Evolutionary conservation across 2,888 invertebrate species (phyloP).

Genomic region (Amblyjoppa proteus): DNA sequence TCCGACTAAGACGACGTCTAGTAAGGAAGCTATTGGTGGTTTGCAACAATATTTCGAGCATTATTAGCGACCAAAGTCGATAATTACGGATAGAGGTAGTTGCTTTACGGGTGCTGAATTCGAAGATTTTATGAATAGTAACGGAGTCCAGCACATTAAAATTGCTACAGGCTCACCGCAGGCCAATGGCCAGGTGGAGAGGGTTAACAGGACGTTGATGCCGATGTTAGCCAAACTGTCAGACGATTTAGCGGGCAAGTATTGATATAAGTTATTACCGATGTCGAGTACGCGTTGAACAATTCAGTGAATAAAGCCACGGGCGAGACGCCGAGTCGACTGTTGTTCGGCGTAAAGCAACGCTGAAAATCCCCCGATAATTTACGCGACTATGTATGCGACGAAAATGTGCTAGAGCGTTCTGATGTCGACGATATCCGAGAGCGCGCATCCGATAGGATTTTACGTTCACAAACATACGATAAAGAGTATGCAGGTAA

Average conservation of each 20-base stretch:
- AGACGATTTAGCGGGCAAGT: slow-evolving; percentile 13
- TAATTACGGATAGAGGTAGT: slow-evolving; percentile 75
- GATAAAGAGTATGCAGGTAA: slow-evolving; percentile 38
- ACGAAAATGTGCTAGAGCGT: not conserved
- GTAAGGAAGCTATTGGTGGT: slow-evolving; percentile 66
- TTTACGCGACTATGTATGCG: slow-evolving; percentile 19
- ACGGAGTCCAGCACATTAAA: slow-evolving; percentile 69
- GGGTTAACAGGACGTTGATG: slow-evolving; percentile 67
- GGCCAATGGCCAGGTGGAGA: slow-evolving; percentile 77
- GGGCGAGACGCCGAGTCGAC: slow-evolving; percentile 21
- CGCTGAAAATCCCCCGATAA: slow-evolving; percentile 23
- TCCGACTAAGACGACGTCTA: slow-evolving; percentile 66
- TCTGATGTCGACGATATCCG: slow-evolving; percentile 11
- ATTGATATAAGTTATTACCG: slow-evolving; percentile 26
- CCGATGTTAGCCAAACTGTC: slow-evolving; percentile 61
- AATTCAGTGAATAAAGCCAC: slow-evolving; percentile 18
- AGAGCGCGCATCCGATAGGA: slow-evolving; percentile 24
- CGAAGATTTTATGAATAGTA: slow-evolving; percentile 67
- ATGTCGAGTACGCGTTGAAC: slow-evolving; percentile 34
- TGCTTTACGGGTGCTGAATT: slow-evolving; percentile 75
- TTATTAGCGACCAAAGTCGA: slow-evolving; percentile 68
- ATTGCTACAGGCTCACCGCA: slow-evolving; percentile 75
- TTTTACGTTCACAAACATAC: slow-evolving; percentile 32
- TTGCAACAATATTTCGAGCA: slow-evolving; percentile 67
- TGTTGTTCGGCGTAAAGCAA: slow-evolving; percentile 32